Base-by-base conservation (phyloP, 2,888 invertebrate species). In the Dynastes maya region DNA sequence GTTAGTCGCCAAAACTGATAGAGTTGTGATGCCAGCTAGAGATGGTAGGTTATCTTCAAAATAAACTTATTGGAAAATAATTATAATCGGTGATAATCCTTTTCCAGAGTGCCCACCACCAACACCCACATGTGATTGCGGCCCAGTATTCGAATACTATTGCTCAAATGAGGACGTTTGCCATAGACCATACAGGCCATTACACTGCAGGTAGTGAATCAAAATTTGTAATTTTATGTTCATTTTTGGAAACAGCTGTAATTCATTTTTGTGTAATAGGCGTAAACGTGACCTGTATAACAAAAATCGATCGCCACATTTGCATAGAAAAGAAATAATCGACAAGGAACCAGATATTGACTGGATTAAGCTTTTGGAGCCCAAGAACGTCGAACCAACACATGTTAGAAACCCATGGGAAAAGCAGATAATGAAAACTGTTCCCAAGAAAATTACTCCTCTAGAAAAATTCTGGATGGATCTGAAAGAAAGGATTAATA, bases 1-100 rank as follows among this genome's bases (percentile, higher is more conserved):
- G 49, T 76, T 87, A 22, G 81, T 83, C 3, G 85, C 86, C 2
- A 80, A 80, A 45, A 81, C 87, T 0, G 88, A 88, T 80, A 84
- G 87, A 45, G 81, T 88, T 5, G 85, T 88, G 5, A 45, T 85
- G 11, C 81, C 82, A 9, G 82, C 83, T 8, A 80, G 79, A 37
- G 78, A 80, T 53, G 74, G 80, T 80, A 32, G 68, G 72, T 63
- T 29, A 45, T 37, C 32, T 37, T 37, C 32, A 0, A 37, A 37
- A 37, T 37, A 37, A 5, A 5, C 5, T 37, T 4, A 37, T 37
- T 5, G 5, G 5, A 5, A 37, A 0, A 3, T 45, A 11, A 45
- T 45, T 45, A 2, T 45, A 45, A 45, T 45, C 8, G 11, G 45
- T 45, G 8, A 11, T 45, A n/a, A 32, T 55, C 49, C 37, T 2